Percentiles rank a stretch among this genome's conserved stretches.
Conservation (phyloP, 1,140 invertebrate species). For the Acyrthosiphon pisum region DNA sequence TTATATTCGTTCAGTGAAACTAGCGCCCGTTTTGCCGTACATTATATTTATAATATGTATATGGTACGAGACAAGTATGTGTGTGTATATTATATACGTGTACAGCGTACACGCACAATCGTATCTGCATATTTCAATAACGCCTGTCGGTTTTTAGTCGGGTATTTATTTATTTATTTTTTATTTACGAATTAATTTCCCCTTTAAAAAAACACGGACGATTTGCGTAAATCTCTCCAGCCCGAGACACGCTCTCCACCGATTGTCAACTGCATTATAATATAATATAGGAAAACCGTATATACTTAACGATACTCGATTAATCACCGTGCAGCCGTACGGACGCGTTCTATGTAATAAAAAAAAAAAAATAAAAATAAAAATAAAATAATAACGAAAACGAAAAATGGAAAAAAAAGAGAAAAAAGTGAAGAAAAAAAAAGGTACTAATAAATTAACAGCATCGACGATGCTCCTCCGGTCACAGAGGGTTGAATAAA, state of each 20-base stretch:
- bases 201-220: slow-evolving; percentile 20
- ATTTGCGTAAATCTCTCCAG: slow-evolving; percentile 35
- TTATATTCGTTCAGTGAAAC: slow-evolving; percentile 15
- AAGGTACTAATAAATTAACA: slow-evolving; percentile 50
- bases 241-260: background rate
- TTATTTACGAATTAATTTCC: slow-evolving; percentile 51
- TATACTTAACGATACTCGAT: slow-evolving; percentile 44
- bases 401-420: background rate
- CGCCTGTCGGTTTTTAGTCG: slow-evolving; percentile 2
- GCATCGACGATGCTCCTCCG: background rate
- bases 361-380: background rate
- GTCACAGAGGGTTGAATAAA: slow-evolving; percentile 45
- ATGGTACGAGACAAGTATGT: background rate
- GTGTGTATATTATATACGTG: background rate
- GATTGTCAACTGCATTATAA: slow-evolving; percentile 15
- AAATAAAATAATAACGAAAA: slow-evolving; percentile 26
- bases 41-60: background rate
- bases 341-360: background rate
- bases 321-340: slow-evolving; percentile 3
- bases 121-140: slow-evolving; percentile 46
- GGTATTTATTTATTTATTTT: background rate
- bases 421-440: background rate
- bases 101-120: slow-evolving; percentile 16
- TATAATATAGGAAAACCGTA: slow-evolving; percentile 17
- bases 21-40: background rate